phyloP scores from a whole-genome alignment of 1,140 invertebrate species.

The Antheraea pernyi region DNA sequence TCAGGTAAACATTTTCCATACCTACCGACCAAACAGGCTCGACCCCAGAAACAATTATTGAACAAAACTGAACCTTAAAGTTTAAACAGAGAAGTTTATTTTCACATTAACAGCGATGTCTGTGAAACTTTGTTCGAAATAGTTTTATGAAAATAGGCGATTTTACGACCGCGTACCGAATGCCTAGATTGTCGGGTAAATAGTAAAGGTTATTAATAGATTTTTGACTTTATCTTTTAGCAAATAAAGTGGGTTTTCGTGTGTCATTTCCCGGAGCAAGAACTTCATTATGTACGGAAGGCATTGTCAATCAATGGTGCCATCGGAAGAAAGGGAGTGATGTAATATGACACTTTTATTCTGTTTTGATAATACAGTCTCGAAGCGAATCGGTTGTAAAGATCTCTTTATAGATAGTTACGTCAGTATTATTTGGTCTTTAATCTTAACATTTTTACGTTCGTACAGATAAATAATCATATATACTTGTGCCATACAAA shows the following conservation, averaged over 20 bases:
- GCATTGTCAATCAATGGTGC: slow-evolving; percentile 14
- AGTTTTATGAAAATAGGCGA: slow-evolving; percentile 22
- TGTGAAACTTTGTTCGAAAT: slow-evolving; percentile 14
- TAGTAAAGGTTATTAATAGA: not conserved
- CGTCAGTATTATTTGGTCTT: not conserved
- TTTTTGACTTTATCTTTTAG: not conserved
- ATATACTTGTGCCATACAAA: not conserved
- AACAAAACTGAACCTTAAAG: slow-evolving; percentile 8
- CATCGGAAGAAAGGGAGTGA: slow-evolving; percentile 13
- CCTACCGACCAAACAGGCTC: not conserved
- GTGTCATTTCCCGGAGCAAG: not conserved
- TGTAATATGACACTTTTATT: slow-evolving; percentile 15
- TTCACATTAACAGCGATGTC: not conserved
- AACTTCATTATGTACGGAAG: slow-evolving; percentile 6
- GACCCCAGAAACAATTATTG: not conserved
- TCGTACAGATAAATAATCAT: not conserved
- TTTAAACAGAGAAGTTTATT: not conserved
- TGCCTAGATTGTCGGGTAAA: slow-evolving; percentile 15
- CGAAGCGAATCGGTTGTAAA: slow-evolving; percentile 3
- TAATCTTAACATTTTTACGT: not conserved
- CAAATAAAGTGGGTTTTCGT: not conserved
- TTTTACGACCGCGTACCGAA: slow-evolving; percentile 19
- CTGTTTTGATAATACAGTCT: slow-evolving; percentile 12
- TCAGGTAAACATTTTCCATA: not conserved
- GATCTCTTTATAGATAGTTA: slow-evolving; percentile 9